Evolutionary conservation across 2,888 invertebrate species (phyloP).

Genomic region (Zelleria hepariella): DNA sequence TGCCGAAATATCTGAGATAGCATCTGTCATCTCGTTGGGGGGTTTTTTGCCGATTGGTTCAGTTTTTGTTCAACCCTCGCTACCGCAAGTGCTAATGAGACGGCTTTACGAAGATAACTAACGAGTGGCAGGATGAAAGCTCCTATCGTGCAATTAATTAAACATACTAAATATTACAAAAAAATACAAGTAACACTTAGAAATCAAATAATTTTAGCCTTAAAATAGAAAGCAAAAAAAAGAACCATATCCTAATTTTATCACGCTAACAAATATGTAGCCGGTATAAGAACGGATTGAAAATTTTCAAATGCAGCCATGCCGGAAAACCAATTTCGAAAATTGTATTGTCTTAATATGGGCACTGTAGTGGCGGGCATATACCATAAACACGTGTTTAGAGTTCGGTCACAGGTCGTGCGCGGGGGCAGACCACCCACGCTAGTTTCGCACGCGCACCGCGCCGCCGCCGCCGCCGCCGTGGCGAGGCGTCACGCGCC

Average conservation of each 20-base stretch:
- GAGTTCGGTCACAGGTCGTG: constrained; percentile 20
- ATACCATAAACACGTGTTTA: neutral
- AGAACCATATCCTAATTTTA: too few species aligned
- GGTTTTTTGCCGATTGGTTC: constrained; percentile 35
- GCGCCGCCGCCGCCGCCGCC: neutral
- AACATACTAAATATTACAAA: neutral
- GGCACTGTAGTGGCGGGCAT: neutral
- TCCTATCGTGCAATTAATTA: neutral
- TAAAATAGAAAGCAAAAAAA: too few species aligned
- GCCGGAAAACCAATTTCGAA: neutral
- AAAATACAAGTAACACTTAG: too few species aligned
- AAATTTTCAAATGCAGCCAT: too few species aligned
- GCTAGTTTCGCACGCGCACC: constrained; percentile 7
- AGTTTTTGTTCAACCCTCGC: constrained; percentile 38
- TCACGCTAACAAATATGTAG: too few species aligned
- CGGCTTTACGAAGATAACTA: constrained; percentile 17
- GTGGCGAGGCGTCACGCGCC: neutral
- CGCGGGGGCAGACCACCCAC: constrained; percentile 30
- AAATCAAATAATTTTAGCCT: too few species aligned
- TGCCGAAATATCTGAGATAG: constrained; percentile 63
- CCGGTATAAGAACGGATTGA: too few species aligned
- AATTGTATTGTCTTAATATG: neutral
- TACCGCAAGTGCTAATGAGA: constrained; percentile 54
- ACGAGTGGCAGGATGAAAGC: neutral
- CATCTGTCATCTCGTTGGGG: constrained; percentile 56